Evolutionary conservation across 1,140 invertebrate species (phyloP).

Genomic region (Leptoteleia sp.): DNA sequence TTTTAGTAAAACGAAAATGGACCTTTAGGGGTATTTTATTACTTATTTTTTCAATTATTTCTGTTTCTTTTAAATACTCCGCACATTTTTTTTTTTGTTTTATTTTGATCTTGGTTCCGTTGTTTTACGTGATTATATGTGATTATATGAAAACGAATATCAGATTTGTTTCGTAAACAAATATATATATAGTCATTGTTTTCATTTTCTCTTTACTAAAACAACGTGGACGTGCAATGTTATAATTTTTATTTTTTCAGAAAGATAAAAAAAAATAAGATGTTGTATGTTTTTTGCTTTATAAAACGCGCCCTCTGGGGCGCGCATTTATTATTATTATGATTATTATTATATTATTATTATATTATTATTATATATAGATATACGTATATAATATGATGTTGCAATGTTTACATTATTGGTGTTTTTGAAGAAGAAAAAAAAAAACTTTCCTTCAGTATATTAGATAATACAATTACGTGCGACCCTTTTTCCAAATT

Average conservation of each 20-base stretch:
- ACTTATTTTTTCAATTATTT: too few relatives aligned
- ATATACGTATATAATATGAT: constrained; percentile 65
- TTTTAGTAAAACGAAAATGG: constrained; percentile 58
- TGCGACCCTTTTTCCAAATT: constrained; percentile 45
- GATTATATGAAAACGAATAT: constrained; percentile 14
- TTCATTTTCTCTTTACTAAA: constrained; percentile 57
- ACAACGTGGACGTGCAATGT: constrained; percentile 65
- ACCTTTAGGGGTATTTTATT: neutral
- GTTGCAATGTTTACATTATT: constrained; percentile 65
- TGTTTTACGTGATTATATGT: constrained; percentile 18
- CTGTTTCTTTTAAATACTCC: too few relatives aligned
- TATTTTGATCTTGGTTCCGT: constrained; percentile 1
- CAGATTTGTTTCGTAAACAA: constrained; percentile 10
- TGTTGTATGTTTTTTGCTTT: constrained; percentile 63
- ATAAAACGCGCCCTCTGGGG: constrained; percentile 8
- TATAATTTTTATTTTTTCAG: constrained; percentile 63
- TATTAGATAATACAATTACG: constrained; percentile 52
- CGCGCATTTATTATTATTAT: constrained; percentile 57
- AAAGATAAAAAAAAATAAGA: constrained; percentile 36
- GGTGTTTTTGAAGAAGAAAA: constrained; percentile 58
- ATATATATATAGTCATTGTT: constrained; percentile 17
- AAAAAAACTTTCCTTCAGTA: constrained; percentile 46
- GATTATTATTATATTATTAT: constrained; percentile 47
- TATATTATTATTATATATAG: constrained; percentile 56
- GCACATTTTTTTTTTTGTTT: constrained; percentile 1